Percentiles rank a stretch among this genome's conserved stretches.
Conservation (phyloP, 2,888 invertebrate species). For the Drosophila neonasuta region DNA sequence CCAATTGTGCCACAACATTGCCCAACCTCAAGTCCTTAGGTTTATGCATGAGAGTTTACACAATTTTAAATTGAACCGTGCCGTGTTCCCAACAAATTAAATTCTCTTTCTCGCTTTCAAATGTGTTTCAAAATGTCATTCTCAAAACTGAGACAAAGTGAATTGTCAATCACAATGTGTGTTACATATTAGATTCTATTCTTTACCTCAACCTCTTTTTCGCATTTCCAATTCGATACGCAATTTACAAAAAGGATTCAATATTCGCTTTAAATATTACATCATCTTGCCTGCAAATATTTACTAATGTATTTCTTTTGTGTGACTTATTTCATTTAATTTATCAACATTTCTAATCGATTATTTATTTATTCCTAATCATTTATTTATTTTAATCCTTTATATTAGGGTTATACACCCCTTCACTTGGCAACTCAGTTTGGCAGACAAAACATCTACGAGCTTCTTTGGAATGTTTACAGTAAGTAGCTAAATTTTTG, state of each 20-base stretch:
- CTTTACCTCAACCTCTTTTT: constrained; percentile 21
- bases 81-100: constrained; percentile 73
- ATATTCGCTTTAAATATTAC: not conserved
- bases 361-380: constrained; percentile 29
- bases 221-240: constrained; percentile 56
- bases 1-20: constrained; percentile 61
- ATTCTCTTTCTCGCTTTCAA: constrained; percentile 65
- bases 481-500: constrained; percentile 85
- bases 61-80: constrained; percentile 75
- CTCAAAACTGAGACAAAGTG: constrained; percentile 70
- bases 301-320: not conserved
- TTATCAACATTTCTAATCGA: not conserved
- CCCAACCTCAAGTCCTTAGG: constrained; percentile 56
- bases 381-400: constrained; percentile 50
- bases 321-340: not conserved
- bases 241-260: constrained; percentile 22
- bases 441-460: constrained; percentile 92
- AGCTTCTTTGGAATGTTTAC: constrained; percentile 93
- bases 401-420: constrained; percentile 95
- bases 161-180: constrained; percentile 71
- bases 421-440: constrained; percentile 96
- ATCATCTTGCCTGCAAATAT: not conserved
- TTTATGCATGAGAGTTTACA: constrained; percentile 65
- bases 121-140: constrained; percentile 63
- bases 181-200: constrained; percentile 34